These are phyloP conservation scores for Pseudococcus longispinus DNA, from an alignment of 2,888 invertebrate genomes.

Conservation along the genomic window DNA sequence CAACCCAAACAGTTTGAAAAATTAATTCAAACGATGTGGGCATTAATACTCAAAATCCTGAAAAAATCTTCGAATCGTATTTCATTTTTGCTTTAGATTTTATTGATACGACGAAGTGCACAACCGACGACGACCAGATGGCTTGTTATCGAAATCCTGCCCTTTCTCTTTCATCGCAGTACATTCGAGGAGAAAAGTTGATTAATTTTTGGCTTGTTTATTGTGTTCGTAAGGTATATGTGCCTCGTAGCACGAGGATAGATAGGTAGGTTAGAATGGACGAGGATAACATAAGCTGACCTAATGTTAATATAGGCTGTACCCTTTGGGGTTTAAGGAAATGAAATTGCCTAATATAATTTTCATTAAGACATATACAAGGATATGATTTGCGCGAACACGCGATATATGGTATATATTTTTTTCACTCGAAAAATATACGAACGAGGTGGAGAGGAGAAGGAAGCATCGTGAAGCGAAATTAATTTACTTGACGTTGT, in stretches of 20 bases:
- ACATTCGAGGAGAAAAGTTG: background rate
- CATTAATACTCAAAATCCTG: no score
- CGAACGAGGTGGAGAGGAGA: background rate
- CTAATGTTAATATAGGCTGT: slow-evolving; percentile 32
- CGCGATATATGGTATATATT: background rate
- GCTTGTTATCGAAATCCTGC: background rate
- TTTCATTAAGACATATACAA: slow-evolving; percentile 47
- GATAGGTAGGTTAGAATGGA: background rate
- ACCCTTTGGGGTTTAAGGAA: slow-evolving; percentile 32
- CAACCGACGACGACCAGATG: background rate
- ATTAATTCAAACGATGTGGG: no score
- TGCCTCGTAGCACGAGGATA: background rate
- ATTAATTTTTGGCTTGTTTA: slow-evolving; percentile 37
- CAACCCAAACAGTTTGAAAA: background rate
- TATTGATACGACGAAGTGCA: no score
- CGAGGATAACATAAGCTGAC: background rate
- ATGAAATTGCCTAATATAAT: slow-evolving; percentile 53
- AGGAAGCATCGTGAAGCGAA: background rate
- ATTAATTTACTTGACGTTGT: slow-evolving; percentile 28
- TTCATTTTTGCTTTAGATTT: no score
- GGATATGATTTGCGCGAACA: slow-evolving; percentile 19
- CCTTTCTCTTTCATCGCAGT: background rate
- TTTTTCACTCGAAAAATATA: background rate
- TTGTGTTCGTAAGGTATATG: background rate
- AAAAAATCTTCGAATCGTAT: no score